Conservation (phyloP, 2,113 vertebrate species). For the Pogona vitticeps region DNA sequence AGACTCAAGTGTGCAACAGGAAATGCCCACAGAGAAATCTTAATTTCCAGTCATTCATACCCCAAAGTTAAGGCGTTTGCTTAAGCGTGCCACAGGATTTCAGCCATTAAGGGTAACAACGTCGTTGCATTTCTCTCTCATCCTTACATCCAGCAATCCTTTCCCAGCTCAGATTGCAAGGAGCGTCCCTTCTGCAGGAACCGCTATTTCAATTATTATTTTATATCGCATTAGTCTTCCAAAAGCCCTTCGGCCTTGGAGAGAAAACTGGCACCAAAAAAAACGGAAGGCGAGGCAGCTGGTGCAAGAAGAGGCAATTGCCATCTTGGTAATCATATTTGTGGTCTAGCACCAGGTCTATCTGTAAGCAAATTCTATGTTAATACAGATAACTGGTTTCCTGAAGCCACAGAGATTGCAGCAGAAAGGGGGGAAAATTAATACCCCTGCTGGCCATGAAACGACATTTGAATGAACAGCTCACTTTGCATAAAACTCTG, state of each 20-base stretch:
- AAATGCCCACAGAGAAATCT: too few relatives aligned
- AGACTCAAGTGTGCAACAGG: too few relatives aligned
- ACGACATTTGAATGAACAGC: neutral
- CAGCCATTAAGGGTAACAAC: neutral
- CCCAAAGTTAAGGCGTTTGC: too few relatives aligned
- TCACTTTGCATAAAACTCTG: neutral
- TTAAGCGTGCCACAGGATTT: too few relatives aligned
- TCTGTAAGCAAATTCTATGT: conserved; percentile 12
- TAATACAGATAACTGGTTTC: neutral
- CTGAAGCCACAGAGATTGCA: neutral
- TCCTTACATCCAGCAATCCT: neutral
- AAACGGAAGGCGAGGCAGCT: neutral
- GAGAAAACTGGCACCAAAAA: neutral
- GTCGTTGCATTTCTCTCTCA: neutral
- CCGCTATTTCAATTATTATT: conserved; percentile 13
- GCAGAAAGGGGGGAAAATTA: neutral
- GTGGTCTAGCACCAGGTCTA: neutral
- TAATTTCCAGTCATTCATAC: too few relatives aligned
- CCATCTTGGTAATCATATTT: neutral
- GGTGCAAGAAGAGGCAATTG: conserved; percentile 10
- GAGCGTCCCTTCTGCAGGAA: neutral
- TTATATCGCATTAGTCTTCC: neutral
- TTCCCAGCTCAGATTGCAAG: neutral
- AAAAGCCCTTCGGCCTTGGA: neutral
- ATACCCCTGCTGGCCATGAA: neutral